A percentile compares a stretch with the other conserved stretches of the same genome.
phyloP scores from a whole-genome alignment of 2,888 invertebrate genomes.

The Achlya flavicornis region DNA sequence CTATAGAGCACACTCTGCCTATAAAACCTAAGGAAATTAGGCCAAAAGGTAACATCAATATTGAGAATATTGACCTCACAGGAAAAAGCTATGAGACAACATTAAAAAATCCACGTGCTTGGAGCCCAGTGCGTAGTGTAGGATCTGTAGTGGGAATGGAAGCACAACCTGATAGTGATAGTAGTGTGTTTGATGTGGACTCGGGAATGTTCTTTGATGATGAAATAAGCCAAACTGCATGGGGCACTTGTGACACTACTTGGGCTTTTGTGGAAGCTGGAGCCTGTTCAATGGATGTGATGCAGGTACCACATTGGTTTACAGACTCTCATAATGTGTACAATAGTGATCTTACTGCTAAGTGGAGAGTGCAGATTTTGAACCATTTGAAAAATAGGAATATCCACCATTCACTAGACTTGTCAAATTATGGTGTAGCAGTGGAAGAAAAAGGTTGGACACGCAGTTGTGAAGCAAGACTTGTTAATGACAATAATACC shows the following conservation, averaged over 20 bases:
- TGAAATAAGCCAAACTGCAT: conserved; percentile 88
- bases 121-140: conserved; percentile 95
- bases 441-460: conserved; percentile 94
- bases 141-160: conserved; percentile 93
- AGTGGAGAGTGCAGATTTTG: conserved; percentile 90
- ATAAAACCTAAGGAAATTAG: conserved; percentile 72
- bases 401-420: conserved; percentile 73
- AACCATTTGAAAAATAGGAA: conserved; percentile 86
- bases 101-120: conserved; percentile 91
- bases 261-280: conserved; percentile 93
- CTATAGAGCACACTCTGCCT: conserved; percentile 87
- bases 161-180: conserved; percentile 93
- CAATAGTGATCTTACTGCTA: conserved; percentile 87
- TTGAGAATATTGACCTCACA: conserved; percentile 81
- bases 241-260: conserved; percentile 91
- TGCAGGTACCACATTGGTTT: conserved; percentile 91
- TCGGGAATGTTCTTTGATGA: conserved; percentile 92
- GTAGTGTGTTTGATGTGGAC: conserved; percentile 91
- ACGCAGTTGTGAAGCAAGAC: conserved; percentile 91
- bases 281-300: conserved; percentile 89
- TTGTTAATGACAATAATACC: conserved; percentile 79
- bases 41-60: conserved; percentile 62
- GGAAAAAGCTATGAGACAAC: conserved; percentile 89
- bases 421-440: conserved; percentile 88
- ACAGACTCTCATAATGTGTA: conserved; percentile 84